Evolutionary conservation across 2,888 invertebrate species (phyloP).

Genomic region (Pocota personata): DNA sequence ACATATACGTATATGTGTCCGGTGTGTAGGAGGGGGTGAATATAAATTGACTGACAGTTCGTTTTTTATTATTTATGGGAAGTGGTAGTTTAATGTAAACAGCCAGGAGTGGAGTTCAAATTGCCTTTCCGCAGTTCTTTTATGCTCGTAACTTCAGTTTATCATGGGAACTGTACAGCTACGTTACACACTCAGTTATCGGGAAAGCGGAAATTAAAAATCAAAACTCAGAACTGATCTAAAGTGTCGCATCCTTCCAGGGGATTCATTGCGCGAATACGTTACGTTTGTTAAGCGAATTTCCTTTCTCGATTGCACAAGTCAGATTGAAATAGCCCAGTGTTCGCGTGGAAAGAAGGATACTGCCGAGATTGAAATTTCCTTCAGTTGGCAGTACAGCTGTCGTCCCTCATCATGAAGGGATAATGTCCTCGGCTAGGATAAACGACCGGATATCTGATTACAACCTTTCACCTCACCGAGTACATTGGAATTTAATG

Average conservation of each 20-base stretch:
- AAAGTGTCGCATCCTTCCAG: constrained; percentile 49
- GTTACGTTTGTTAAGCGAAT: constrained; percentile 38
- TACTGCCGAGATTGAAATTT: constrained; percentile 56
- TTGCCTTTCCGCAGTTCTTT: constrained; percentile 37
- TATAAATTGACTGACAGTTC: constrained; percentile 62
- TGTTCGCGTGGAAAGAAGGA: constrained; percentile 17
- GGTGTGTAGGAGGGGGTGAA: not conserved
- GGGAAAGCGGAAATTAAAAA: constrained; percentile 71
- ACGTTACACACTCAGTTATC: constrained; percentile 28
- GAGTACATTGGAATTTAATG: constrained; percentile 57
- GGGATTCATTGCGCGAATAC: constrained; percentile 31
- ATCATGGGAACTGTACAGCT: constrained; percentile 29
- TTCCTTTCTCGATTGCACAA: constrained; percentile 40
- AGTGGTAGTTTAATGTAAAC: constrained; percentile 21
- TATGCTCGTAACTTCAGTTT: constrained; percentile 47
- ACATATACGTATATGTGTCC: constrained; percentile 6
- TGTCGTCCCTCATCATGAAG: constrained; percentile 63
- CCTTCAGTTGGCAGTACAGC: constrained; percentile 42
- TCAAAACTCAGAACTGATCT: constrained; percentile 52
- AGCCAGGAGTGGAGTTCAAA: not conserved
- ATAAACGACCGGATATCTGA: constrained; percentile 71
- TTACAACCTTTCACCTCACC: constrained; percentile 67
- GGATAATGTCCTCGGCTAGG: constrained; percentile 60
- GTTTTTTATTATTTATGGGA: constrained; percentile 52
- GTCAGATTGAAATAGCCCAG: constrained; percentile 11